Evolutionary conservation across 2,113 vertebrate species (phyloP).

Genomic region (Sylvicapra grimmia): DNA sequence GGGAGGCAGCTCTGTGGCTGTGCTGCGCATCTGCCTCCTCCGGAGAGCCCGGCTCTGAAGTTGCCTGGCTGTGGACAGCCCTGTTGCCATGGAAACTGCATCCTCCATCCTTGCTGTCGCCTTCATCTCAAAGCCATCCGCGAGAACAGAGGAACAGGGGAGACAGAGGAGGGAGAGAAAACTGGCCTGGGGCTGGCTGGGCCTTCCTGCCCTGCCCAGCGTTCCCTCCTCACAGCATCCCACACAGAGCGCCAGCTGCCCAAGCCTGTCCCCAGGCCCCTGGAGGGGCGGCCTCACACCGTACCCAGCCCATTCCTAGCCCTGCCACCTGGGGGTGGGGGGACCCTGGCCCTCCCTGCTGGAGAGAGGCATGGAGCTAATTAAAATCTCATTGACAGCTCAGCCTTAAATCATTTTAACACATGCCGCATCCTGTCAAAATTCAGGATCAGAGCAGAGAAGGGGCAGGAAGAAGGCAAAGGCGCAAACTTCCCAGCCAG

Average conservation of each 20-base stretch:
- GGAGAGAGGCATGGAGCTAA: conserved; percentile 59
- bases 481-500: not conserved
- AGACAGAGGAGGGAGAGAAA: conserved; percentile 51
- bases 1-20: conserved; percentile 52
- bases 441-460: conserved; percentile 26
- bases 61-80: conserved; percentile 67
- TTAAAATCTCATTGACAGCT: conserved; percentile 74
- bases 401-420: conserved; percentile 73
- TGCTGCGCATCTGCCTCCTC: conserved; percentile 64
- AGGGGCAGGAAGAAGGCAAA: conserved; percentile 14
- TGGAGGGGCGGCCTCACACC: not conserved
- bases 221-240: not conserved
- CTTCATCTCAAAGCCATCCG: conserved; percentile 70
- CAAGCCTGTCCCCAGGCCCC: not conserved
- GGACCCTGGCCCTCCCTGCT: not conserved
- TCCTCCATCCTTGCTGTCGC: conserved; percentile 66
- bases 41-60: conserved; percentile 62
- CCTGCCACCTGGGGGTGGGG: not conserved
- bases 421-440: conserved; percentile 62
- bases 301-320: not conserved
- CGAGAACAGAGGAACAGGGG: conserved; percentile 59
- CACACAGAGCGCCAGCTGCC: not conserved
- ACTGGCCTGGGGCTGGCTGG: conserved; percentile 15
- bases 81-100: conserved; percentile 70
- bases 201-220: not conserved